phyloP scores from a whole-genome alignment of 1,140 invertebrate species.

The Ooceraea biroi region DNA sequence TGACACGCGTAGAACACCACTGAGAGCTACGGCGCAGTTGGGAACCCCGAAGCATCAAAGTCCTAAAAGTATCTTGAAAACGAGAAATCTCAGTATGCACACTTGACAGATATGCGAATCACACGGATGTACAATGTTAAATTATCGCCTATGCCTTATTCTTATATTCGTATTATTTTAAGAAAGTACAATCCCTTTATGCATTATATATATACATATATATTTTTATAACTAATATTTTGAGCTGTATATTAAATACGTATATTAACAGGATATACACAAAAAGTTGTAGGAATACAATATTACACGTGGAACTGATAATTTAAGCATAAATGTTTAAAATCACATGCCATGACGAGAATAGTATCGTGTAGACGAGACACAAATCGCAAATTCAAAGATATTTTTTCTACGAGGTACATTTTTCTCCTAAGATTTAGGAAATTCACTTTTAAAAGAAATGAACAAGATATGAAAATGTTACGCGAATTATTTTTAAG shows the following conservation, averaged over 20 bases:
- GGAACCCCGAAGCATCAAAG: slow-evolving; percentile 81
- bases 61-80: slow-evolving; percentile 79
- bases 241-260: slow-evolving; percentile 32
- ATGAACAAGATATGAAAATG: background rate
- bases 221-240: slow-evolving; percentile 55
- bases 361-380: background rate
- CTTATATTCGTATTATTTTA: slow-evolving; percentile 29
- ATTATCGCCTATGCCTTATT: background rate
- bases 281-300: slow-evolving; percentile 5
- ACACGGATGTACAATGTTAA: slow-evolving; percentile 27
- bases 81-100: slow-evolving; percentile 63
- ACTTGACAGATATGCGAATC: slow-evolving; percentile 26
- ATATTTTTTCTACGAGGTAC: background rate
- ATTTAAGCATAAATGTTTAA: slow-evolving; percentile 11
- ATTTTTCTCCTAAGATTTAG: slow-evolving; percentile 1
- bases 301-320: slow-evolving; percentile 13
- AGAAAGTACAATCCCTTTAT: slow-evolving; percentile 47
- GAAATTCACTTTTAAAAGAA: background rate
- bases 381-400: background rate
- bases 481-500: slow-evolving; percentile 22
- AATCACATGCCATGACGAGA: background rate
- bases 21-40: slow-evolving; percentile 83
- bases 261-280: slow-evolving; percentile 5
- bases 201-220: no score
- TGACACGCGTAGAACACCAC: slow-evolving; percentile 81